Base-by-base conservation (phyloP, 2,888 invertebrate species). In the Yponomeuta malinellus region DNA sequence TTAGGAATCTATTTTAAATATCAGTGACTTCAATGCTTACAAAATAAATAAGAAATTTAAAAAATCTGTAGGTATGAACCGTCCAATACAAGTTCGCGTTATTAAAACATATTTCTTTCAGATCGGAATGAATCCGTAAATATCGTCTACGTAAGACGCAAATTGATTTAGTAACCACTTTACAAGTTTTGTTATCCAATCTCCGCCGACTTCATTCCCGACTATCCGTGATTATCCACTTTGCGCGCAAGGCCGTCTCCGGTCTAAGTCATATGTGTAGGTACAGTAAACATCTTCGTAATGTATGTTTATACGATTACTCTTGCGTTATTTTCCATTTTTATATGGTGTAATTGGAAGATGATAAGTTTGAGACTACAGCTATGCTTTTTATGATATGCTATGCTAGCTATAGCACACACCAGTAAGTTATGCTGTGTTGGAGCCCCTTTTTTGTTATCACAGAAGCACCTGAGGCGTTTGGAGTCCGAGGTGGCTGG, bases 201-300 rank as follows among this genome's bases (percentile, higher is more conserved):
- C 83, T 83, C 79, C 78, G 78, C 78, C 78, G 82, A 79, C 83
- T 10, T 80, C 79, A 80, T 82, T 81, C 81, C 78, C 81, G 12
- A 10, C 75, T 76, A 76, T 74, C 80, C 89, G 90, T 90, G 91
- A 90, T 91, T 89, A 90, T 89, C 85, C 89, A 91, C 85, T 91
- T 90, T 85, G 79, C 78, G 72, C 74, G 79, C 89, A 84, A 90
- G 88, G 90, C 85, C 88, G 79, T 75, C 78, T 71, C 71, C 73
- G 75, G 71, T 71, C 63, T 52, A 48, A 48, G 43, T 23, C 68
- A 68, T 48, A 48, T 5, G 31, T 29, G 9, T 63, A n/a, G 6
- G 68, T 43, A 64, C 29, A 29, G 31, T 64, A 64, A 64, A 64
- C 29, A 64, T 64, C 23, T 64, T 64, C 31, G 31, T 29, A 64